Evolutionary conservation across 2,888 invertebrate genomes (phyloP).

Genomic region (Nipponacmea schrenckii): DNA sequence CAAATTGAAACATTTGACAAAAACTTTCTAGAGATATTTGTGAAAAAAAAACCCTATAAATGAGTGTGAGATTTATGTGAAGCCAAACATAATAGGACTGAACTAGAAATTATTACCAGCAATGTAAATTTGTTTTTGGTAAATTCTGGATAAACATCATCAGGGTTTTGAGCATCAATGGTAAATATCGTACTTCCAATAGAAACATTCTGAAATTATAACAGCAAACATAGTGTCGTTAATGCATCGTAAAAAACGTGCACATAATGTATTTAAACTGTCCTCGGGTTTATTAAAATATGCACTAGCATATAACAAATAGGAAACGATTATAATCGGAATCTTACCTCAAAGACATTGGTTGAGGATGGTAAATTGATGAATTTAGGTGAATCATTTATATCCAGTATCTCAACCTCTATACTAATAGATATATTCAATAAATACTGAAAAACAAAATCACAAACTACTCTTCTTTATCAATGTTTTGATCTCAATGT

Average conservation of each 20-base stretch:
- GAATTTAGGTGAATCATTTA: slow-evolving; percentile 36
- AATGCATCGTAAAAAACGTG: too few relatives aligned
- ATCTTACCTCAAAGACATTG: slow-evolving; percentile 28
- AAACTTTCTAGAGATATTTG: too few relatives aligned
- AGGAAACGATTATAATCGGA: too few relatives aligned
- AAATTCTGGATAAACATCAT: slow-evolving; percentile 17
- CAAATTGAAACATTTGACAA: too few relatives aligned
- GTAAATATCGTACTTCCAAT: slow-evolving; percentile 15
- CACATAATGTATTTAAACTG: too few relatives aligned
- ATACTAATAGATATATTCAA: slow-evolving; percentile 15
- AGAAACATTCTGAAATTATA: slow-evolving; percentile 13
- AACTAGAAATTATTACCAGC: slow-evolving; percentile 10
- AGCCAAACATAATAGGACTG: too few relatives aligned
- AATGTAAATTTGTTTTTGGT: slow-evolving; percentile 13
- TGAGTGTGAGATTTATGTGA: too few relatives aligned
- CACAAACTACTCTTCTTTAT: not conserved
- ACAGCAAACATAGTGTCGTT: not conserved
- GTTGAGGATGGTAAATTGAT: slow-evolving; percentile 30
- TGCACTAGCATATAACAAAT: too few relatives aligned
- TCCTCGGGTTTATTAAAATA: too few relatives aligned
- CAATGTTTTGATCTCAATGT: not conserved
- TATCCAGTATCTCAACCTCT: slow-evolving; percentile 27
- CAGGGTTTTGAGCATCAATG: slow-evolving; percentile 23
- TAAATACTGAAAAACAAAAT: slow-evolving; percentile 13
- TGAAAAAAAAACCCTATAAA: too few relatives aligned